Percentiles rank a stretch among this genome's conserved stretches.
Conservation (phyloP, 2,797 vertebrate genomes). For the Sphaeramia orbicularis region DNA sequence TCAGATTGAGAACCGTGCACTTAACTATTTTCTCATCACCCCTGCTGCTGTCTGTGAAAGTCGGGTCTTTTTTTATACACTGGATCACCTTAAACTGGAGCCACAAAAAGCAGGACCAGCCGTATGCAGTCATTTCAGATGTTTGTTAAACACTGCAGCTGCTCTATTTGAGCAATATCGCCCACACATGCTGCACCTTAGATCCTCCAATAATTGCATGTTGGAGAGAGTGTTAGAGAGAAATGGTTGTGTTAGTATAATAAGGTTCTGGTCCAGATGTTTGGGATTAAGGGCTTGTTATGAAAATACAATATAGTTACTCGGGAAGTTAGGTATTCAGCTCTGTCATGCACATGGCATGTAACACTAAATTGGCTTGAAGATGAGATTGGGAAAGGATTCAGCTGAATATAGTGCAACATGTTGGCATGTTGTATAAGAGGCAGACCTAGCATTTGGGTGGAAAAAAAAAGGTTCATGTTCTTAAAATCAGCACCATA, state of each 20-base stretch:
- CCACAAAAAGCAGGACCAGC: constrained; percentile 50
- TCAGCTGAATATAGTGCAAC: constrained; percentile 55
- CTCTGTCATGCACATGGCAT: constrained; percentile 67
- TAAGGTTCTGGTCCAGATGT: constrained; percentile 72
- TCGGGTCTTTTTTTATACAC: constrained; percentile 40
- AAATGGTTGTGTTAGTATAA: constrained; percentile 65
- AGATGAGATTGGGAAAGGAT: constrained; percentile 59
- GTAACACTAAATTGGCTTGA: constrained; percentile 37
- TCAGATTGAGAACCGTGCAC: constrained; percentile 73
- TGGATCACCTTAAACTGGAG: constrained; percentile 55
- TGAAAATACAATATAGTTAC: constrained; percentile 72
- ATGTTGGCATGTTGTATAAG: constrained; percentile 66
- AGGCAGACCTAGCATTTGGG: constrained; percentile 66
- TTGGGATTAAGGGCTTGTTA: constrained; percentile 71
- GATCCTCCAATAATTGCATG: constrained; percentile 69
- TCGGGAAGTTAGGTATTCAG: constrained; percentile 61
- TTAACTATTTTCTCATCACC: constrained; percentile 74
- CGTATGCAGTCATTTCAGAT: constrained; percentile 67
- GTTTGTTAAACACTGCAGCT: constrained; percentile 70
- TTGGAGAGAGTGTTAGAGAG: constrained; percentile 57
- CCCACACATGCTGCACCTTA: constrained; percentile 74
- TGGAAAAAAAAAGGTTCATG: constrained; percentile 60
- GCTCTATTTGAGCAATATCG: constrained; percentile 73
- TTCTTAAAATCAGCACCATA: constrained; percentile 70
- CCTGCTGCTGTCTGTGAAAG: constrained; percentile 59